A percentile compares a stretch with the other conserved stretches of the same genome.
phyloP scores from a whole-genome alignment of 1,140 invertebrate genomes.

The Microplitis mediator region DNA sequence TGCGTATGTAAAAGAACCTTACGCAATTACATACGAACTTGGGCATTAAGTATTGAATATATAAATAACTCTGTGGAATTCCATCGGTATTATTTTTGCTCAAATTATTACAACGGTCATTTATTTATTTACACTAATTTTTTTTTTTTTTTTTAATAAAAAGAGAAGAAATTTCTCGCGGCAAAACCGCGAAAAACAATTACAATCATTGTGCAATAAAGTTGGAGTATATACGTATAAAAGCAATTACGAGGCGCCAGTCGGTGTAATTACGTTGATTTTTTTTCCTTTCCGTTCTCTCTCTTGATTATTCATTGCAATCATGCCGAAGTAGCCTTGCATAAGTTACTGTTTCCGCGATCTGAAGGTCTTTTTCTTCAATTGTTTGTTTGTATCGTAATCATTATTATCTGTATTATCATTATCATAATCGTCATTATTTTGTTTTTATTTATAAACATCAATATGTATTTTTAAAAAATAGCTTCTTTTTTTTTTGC shows the following conservation, averaged over 20 bases:
- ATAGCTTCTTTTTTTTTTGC: not conserved
- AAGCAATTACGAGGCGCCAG: slow-evolving; percentile 39
- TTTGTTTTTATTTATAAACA: too few relatives aligned
- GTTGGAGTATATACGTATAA: slow-evolving; percentile 14
- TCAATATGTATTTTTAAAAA: too few relatives aligned
- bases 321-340: not conserved
- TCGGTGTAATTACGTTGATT: slow-evolving; percentile 31
- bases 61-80: too few relatives aligned
- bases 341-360: not conserved
- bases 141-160: not conserved
- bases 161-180: not conserved
- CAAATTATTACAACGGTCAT: not conserved
- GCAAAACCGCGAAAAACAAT: slow-evolving; percentile 18
- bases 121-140: not conserved
- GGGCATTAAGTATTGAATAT: not conserved
- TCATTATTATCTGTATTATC: not conserved
- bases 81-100: too few relatives aligned
- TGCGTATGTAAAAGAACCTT: slow-evolving; percentile 5
- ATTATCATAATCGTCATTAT: not conserved
- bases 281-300: not conserved
- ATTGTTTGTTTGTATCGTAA: not conserved
- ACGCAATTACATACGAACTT: slow-evolving; percentile 5
- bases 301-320: slow-evolving; percentile 19
- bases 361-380: not conserved
- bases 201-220: slow-evolving; percentile 32